Evolutionary conservation across 1,140 invertebrate species (phyloP).

Genomic region (Solen grandis): DNA sequence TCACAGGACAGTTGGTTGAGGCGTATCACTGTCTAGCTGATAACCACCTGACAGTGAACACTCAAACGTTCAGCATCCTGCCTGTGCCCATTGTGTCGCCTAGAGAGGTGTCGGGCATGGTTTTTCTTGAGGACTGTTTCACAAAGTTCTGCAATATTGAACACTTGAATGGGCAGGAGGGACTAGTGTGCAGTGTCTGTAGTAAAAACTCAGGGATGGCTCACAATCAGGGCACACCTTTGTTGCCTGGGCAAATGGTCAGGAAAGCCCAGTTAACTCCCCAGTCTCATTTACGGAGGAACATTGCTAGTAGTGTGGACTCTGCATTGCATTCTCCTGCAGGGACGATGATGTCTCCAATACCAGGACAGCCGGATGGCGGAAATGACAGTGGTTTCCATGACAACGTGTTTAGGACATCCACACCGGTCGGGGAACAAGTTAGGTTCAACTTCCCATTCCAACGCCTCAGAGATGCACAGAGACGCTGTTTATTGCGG

Average conservation of each 20-base stretch:
- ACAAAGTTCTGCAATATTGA: conserved; percentile 77
- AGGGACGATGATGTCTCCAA: conserved; percentile 67
- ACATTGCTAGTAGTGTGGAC: conserved; percentile 42
- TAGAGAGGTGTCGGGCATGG: conserved; percentile 67
- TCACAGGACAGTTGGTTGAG: conserved; percentile 78
- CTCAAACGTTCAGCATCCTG: conserved; percentile 77
- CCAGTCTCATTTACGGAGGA: background rate
- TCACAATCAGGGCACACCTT: background rate
- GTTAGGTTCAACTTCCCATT: conserved; percentile 9
- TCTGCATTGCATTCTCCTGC: conserved; percentile 52
- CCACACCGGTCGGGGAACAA: conserved; percentile 70
- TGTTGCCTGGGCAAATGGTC: background rate
- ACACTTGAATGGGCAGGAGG: conserved; percentile 67
- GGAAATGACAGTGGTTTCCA: conserved; percentile 75
- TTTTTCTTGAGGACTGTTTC: conserved; percentile 77
- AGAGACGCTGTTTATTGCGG: conserved; percentile 74
- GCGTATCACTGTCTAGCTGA: conserved; percentile 72
- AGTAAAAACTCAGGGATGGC: background rate
- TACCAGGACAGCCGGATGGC: conserved; percentile 62
- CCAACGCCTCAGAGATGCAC: conserved; percentile 62
- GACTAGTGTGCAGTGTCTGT: conserved; percentile 60
- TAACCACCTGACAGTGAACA: conserved; percentile 76
- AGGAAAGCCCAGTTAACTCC: background rate
- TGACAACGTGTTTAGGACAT: conserved; percentile 76
- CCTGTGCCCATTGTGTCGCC: conserved; percentile 76